Evolutionary conservation across 2,888 invertebrate species (phyloP).

Genomic region (Apamea monoglypha): DNA sequence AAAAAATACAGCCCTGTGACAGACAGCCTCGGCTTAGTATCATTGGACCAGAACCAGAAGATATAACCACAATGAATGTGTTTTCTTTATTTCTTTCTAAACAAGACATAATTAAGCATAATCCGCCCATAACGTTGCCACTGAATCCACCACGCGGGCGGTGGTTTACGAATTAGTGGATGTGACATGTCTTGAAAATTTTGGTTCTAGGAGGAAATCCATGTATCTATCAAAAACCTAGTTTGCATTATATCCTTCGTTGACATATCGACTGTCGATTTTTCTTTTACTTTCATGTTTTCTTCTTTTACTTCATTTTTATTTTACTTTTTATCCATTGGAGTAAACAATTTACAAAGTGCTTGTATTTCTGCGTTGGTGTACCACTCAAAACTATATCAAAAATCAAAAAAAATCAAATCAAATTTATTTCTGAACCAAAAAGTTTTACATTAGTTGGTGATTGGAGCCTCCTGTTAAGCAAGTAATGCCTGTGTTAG

Average conservation of each 20-base stretch:
- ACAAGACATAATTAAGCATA: too few relatives aligned
- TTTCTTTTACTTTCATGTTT: background rate
- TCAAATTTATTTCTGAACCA: too few relatives aligned
- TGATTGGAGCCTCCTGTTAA: too few relatives aligned
- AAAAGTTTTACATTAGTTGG: too few relatives aligned
- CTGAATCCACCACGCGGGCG: too few relatives aligned
- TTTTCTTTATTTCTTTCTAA: too few relatives aligned
- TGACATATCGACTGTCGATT: background rate
- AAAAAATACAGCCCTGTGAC: background rate
- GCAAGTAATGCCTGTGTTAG: too few relatives aligned
- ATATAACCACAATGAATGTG: background rate
- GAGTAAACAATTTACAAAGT: slow-evolving; percentile 14
- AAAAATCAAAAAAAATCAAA: too few relatives aligned
- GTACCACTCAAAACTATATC: slow-evolving; percentile 32
- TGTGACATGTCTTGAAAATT: background rate
- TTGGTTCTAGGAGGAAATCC: too few relatives aligned
- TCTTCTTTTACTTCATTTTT: background rate
- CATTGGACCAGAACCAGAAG: background rate
- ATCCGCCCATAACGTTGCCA: too few relatives aligned
- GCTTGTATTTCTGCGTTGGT: slow-evolving; percentile 32
- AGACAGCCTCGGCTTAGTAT: background rate
- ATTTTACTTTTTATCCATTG: background rate
- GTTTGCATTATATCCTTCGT: background rate
- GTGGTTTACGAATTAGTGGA: too few relatives aligned
- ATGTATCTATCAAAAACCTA: too few relatives aligned